Evolutionary conservation across 2,888 invertebrate species (phyloP).

Genomic region (Drosophila anomelani): DNA sequence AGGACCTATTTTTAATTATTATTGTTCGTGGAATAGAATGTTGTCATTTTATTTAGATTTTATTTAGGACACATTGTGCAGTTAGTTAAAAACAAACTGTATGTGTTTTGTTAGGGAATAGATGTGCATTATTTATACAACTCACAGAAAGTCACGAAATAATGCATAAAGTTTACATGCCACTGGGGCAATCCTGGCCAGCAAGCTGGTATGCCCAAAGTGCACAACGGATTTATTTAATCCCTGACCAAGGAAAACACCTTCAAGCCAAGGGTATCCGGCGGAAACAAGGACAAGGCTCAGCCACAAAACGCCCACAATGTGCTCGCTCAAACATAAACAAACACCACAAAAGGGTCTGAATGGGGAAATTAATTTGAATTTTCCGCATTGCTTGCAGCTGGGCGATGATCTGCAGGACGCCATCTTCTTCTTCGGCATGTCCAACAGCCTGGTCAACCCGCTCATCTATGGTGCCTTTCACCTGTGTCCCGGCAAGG

Average conservation of each 20-base stretch:
- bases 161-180: no score
- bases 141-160: neutral
- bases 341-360: conserved; percentile 22
- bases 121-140: neutral
- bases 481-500: conserved; percentile 89
- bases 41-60: neutral
- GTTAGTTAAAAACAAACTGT: neutral
- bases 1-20: neutral
- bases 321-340: conserved; percentile 16
- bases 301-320: conserved; percentile 21
- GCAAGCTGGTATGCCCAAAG: neutral
- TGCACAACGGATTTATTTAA: conserved; percentile 5
- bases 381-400: conserved; percentile 84
- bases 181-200: neutral
- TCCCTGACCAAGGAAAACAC: neutral
- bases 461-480: conserved; percentile 95
- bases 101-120: neutral
- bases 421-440: conserved; percentile 93
- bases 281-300: neutral
- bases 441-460: conserved; percentile 94
- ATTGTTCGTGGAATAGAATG: neutral
- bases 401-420: conserved; percentile 89
- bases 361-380: conserved; percentile 49
- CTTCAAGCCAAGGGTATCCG: neutral
- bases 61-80: neutral